Evolutionary conservation across 2,113 vertebrate species (phyloP), one percentile per base, ranked within the genome.

Genomic region (Sisor rabdophorus): DNA sequence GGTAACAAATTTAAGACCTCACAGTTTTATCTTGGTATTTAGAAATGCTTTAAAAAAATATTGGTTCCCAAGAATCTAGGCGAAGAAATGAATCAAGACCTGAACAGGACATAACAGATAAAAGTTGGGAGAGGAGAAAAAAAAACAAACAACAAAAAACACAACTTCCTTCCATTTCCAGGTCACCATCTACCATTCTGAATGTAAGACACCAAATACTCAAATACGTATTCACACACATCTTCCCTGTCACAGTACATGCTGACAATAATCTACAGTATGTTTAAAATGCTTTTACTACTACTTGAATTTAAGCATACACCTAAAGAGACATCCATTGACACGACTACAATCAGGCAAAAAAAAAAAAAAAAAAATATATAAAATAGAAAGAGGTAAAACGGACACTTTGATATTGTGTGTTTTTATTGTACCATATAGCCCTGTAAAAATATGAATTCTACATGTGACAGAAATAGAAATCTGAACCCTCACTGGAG

Each of bases 101-200:
- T 44, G 55, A 47, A 54, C 47, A 54, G 28, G 44, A 19, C 32
- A 58, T 36, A 71, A 78, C 7, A 75, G 7, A 28, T 30, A 19
- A 55, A 53, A 11, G 50, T 56, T 71, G 83, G 13, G 10, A 60
- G 54, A 32, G 30, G 15, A 52, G 81, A 73, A 84, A 75, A 75
- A 71, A 53, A 80, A 54, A 73, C 71, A 85, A 80, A 77, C 72
- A 59, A 59, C 44, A 16, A 71, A 71, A 53, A 86, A 80, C 86
- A 19, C 22, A 67, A 84, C 76, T 64, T 88, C 78, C 80, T 89
- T 86, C 83, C 85, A 83, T 84, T 89, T 82, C 89, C 91, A 93
- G 90, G 90, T 89, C 91, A 89, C 89, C 86, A 87, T 71, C 87
- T 87, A 88, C 88, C 85, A 73, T 79, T 90, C 80, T 60, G 56